Evolutionary conservation across 2,113 vertebrate species (phyloP), one percentile per base, ranked within the genome.

Genomic region (Thunnus thynnus): DNA sequence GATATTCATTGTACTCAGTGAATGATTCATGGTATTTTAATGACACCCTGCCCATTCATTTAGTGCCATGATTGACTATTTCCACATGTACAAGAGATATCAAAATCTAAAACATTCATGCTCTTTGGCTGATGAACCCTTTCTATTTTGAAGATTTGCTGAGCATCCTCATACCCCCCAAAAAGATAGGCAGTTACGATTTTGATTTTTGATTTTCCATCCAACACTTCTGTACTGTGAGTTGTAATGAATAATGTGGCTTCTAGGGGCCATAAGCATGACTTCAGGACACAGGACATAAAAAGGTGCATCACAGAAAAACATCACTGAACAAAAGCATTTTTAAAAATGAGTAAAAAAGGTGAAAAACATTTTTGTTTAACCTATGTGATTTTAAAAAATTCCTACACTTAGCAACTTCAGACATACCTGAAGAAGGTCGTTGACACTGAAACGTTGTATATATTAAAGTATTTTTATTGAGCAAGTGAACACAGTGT

Each of bases 21-120:
- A 67, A 9, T 14, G 36, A 62, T 14, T 44, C 16, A 13, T 46
- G 63, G 48, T 51, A 56, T 67, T 80, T 60, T 22, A 52, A 17
- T 44, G 62, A 60, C 10, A 51, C 60, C n/a, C 13, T 73, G 52
- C 30, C 46, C 54, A 64, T 54, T 27, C 27, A 6, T 55, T 55
- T 56, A 22, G 41, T 18, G 22, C 22, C 50, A 63, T 13, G 25
- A 7, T 14, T 20, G 20, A 58, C 32, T 13, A 13, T 52, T 52
- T 68, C 18, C 48, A 32, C 17, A 32, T 52, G 65, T 25, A 52
- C 17, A 67, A 32, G 51, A 52, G 27, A n/a, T 16, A 52, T 67
- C 22, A 52, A 72, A 2, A 61, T 2, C n/a, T 3, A 52, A 65
- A 14, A 44, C n/a, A 76, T 41, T 36, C 18, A 32, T 30, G 20